A percentile compares a stretch with the other conserved stretches of the same genome.
Conservation (phyloP, 1,140 invertebrate species). For the Atta texana region DNA sequence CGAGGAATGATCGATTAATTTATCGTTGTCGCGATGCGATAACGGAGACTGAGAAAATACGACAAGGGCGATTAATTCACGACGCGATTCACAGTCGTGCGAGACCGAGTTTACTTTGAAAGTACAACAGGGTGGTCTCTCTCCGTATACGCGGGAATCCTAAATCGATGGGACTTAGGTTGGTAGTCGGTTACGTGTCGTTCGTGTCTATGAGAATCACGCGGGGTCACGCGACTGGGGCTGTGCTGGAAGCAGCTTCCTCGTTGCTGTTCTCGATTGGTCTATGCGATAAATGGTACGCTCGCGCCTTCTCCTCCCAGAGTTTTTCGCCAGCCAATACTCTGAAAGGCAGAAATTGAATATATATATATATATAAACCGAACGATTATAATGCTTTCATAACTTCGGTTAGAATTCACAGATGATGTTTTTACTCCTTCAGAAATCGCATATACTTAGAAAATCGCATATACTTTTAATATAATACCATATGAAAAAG, state of each 20-base stretch:
- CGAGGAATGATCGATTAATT: slow-evolving; percentile 31
- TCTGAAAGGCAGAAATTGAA: slow-evolving; percentile 66
- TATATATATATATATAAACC: not conserved
- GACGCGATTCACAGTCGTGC: not conserved
- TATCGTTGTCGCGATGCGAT: slow-evolving; percentile 22
- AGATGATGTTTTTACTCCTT: not conserved
- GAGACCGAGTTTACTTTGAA: slow-evolving; percentile 44
- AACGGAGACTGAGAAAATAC: slow-evolving; percentile 51
- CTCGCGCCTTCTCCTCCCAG: slow-evolving; percentile 82
- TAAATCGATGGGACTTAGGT: slow-evolving; percentile 4
- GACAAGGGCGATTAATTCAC: slow-evolving; percentile 34
- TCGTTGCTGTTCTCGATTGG: slow-evolving; percentile 70
- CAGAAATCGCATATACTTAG: not conserved
- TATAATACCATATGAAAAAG: too few relatives aligned
- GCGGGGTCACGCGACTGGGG: slow-evolving; percentile 79
- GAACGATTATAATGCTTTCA: not conserved
- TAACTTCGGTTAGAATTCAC: not conserved
- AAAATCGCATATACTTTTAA: too few relatives aligned
- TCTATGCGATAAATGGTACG: slow-evolving; percentile 76
- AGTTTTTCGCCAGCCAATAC: slow-evolving; percentile 82
- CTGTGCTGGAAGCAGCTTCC: slow-evolving; percentile 65
- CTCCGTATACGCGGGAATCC: slow-evolving; percentile 3
- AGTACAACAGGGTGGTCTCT: slow-evolving; percentile 11
- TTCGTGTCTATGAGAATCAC: slow-evolving; percentile 66
- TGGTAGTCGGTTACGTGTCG: slow-evolving; percentile 44